Conservation (phyloP, 2,113 vertebrate species). For the Sporophila hypoxantha region DNA sequence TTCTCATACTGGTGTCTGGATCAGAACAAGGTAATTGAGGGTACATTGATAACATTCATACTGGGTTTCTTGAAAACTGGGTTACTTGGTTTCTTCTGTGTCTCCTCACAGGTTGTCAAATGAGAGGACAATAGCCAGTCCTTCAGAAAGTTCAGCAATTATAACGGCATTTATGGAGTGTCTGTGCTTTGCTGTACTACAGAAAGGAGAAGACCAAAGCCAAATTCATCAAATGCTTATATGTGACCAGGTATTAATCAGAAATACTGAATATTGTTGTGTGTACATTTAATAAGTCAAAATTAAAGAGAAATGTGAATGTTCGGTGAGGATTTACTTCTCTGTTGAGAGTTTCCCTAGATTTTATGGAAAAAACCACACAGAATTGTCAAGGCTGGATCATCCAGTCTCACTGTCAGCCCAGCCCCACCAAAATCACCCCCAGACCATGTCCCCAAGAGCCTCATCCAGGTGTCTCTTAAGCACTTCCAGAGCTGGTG, state of each 20-base stretch:
- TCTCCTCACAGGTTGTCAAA: slow-evolving; percentile 73
- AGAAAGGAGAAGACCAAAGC: slow-evolving; percentile 67
- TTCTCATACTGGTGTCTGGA: background rate
- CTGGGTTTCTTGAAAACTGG: background rate
- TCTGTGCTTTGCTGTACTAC: slow-evolving; percentile 79
- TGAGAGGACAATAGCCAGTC: slow-evolving; percentile 78
- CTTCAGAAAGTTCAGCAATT: slow-evolving; percentile 83
- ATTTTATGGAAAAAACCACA: background rate
- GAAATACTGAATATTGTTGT: background rate
- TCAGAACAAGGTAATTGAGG: background rate
- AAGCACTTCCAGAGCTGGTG: background rate
- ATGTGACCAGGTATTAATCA: slow-evolving; percentile 78
- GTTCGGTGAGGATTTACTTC: background rate
- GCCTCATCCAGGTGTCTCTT: background rate
- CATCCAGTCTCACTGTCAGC: background rate
- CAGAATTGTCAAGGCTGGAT: background rate
- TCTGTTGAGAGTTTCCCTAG: background rate
- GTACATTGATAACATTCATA: background rate
- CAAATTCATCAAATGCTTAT: slow-evolving; percentile 81
- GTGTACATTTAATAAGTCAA: background rate
- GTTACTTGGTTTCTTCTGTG: background rate
- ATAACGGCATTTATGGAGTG: slow-evolving; percentile 84
- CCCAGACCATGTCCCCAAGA: too few species aligned
- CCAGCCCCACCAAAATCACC: too few species aligned
- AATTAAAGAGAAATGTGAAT: background rate